These are phyloP conservation scores for Arge pagana DNA, from an alignment of 2,888 invertebrate genomes.

Conservation along the genomic window DNA sequence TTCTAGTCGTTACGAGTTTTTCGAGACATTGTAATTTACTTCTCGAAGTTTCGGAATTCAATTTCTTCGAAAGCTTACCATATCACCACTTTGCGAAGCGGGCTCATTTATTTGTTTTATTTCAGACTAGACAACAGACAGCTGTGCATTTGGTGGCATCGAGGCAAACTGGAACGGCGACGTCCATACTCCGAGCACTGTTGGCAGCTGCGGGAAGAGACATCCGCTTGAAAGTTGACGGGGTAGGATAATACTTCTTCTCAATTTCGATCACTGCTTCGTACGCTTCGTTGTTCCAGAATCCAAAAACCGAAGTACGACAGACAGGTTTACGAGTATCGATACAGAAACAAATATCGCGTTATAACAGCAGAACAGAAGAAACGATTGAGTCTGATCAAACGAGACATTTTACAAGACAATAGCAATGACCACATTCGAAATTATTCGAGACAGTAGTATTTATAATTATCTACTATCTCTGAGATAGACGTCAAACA, in stretches of 20 bases:
- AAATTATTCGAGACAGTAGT: no score
- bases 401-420: no score
- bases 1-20: no score
- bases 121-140: slow-evolving; percentile 88
- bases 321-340: not conserved
- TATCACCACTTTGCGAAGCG: not conserved
- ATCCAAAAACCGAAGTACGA: not conserved
- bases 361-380: no score
- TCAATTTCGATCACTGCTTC: no score
- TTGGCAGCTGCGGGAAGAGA: slow-evolving; percentile 89
- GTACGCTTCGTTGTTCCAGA: no score
- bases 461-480: no score
- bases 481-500: no score
- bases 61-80: not conserved
- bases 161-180: slow-evolving; percentile 89
- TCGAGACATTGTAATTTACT: no score
- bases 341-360: no score
- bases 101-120: slow-evolving; percentile 21
- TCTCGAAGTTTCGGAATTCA: not conserved
- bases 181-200: slow-evolving; percentile 86
- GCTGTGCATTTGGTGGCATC: slow-evolving; percentile 95
- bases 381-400: no score
- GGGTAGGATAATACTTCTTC: slow-evolving; percentile 75
- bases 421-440: no score
- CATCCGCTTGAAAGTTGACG: slow-evolving; percentile 83